Percentiles rank a stretch among this genome's conserved stretches.
phyloP scores from a whole-genome alignment of 2,113 vertebrate genomes.

The Speoplatyrhinus poulsoni region DNA sequence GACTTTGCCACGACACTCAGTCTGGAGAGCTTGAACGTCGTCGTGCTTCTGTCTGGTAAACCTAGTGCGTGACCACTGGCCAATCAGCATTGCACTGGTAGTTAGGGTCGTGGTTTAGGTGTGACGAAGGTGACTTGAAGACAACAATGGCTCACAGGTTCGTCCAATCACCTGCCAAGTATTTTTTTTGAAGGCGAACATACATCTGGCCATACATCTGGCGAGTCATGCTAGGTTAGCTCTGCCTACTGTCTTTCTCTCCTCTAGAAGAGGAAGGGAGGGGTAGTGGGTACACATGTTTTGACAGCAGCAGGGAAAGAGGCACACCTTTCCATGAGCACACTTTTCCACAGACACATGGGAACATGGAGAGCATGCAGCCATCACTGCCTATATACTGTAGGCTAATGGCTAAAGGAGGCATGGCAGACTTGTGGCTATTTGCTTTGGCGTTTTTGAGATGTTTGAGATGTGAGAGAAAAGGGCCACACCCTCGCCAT shows the following conservation, averaged over 20 bases:
- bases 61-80: too few relatives aligned
- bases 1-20: too few relatives aligned
- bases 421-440: background rate
- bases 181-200: too few relatives aligned
- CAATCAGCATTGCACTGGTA: too few relatives aligned
- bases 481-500: conserved; percentile 9
- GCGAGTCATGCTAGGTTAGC: background rate
- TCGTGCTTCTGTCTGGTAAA: too few relatives aligned
- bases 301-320: conserved; percentile 54
- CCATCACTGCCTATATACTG: conserved; percentile 15
- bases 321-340: conserved; percentile 45
- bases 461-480: conserved; percentile 11
- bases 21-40: too few relatives aligned
- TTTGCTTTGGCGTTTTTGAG: conserved; percentile 31
- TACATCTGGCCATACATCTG: too few relatives aligned
- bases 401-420: background rate
- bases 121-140: too few relatives aligned
- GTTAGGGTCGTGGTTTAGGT: too few relatives aligned
- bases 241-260: conserved; percentile 45
- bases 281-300: conserved; percentile 40
- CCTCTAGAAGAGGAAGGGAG: conserved; percentile 55
- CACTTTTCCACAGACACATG: conserved; percentile 35
- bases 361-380: background rate
- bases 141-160: too few relatives aligned
- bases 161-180: too few relatives aligned